A percentile compares a stretch with the other conserved stretches of the same genome.
phyloP scores from a whole-genome alignment of 1,140 invertebrate genomes.

The Lamellibrachia luymesi region DNA sequence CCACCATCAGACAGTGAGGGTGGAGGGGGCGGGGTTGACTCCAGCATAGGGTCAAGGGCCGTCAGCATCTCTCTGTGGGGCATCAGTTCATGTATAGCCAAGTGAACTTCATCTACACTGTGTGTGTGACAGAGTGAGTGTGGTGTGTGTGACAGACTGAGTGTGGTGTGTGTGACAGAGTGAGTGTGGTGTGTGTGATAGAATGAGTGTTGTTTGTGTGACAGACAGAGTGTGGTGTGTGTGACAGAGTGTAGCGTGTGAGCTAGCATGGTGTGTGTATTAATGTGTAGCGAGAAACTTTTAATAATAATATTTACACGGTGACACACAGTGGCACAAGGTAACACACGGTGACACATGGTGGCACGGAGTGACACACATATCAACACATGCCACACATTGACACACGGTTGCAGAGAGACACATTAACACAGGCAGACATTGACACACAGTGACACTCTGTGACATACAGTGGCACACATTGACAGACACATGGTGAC shows the following conservation, averaged over 20 bases:
- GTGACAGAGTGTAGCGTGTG: not conserved
- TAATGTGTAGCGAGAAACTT: no score
- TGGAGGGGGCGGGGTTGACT: conserved; percentile 14
- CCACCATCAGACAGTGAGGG: not conserved
- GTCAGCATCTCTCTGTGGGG: conserved; percentile 6
- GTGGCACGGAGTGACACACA: no score
- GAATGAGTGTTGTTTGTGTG: not conserved
- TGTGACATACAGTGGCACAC: no score
- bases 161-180: not conserved
- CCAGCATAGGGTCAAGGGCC: conserved; percentile 6
- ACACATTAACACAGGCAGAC: no score
- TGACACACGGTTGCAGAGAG: no score
- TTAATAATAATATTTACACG: no score
- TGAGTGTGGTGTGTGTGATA: not conserved
- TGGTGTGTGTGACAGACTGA: not conserved
- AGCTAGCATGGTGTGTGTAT: not conserved
- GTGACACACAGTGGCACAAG: no score
- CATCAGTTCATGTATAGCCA: not conserved
- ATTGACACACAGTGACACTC: no score
- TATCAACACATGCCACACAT: no score
- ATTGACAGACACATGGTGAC: no score
- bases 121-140: not conserved
- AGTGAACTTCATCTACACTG: not conserved
- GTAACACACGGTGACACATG: no score
- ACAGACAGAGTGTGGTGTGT: not conserved